Evolutionary conservation across 2,113 vertebrate genomes (phyloP), one percentile per base, ranked within the genome.

Genomic region (Neogale vison): DNA sequence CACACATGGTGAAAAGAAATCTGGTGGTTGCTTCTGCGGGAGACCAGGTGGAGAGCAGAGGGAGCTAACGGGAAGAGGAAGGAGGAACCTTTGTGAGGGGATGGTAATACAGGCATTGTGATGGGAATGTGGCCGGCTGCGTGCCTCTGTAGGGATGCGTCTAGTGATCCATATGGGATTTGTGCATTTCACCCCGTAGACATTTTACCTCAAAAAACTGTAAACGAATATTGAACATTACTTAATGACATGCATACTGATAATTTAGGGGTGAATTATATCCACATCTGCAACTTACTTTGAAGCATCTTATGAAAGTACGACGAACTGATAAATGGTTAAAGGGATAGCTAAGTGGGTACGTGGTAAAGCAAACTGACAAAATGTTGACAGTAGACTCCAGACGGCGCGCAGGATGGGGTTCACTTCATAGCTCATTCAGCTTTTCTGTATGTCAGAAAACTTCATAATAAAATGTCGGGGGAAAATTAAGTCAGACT

Each of bases 391-490:
- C 2, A 1, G 7, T 18, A 67, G 59, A 77, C 77, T 76, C 45
- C 24, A 50, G 13, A 69, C 67, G 39, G 11, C 21, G 17, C 13
- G 21, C 36, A 77, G 69, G 42, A 59, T 1, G 6, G 2, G 61
- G 7, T 50, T 71, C 23, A n/a, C 47, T 72, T 71, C 50, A 24
- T n/a, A 76, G 61, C 45, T 95, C 55, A 93, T 84, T 85, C n/a
- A 71, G 59, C 6, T 87, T 57, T 95, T 86, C 52, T 47, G 29
- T 81, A 34, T 67, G n/a, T 50, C 59, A 86, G 59, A 34, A 96
- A 95, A 94, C 50, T 52, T 90, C 42, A 79, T 47, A 63, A 63
- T 76, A 95, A 93, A 96, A 92, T 17, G 2, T 2, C 88, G 10
- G 63, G n/a, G n/a, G n/a, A 45, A 85, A 88, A 42, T 50, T 14